Evolutionary conservation across 2,888 invertebrate genomes (phyloP).

Genomic region (Meteorus cinctellus): DNA sequence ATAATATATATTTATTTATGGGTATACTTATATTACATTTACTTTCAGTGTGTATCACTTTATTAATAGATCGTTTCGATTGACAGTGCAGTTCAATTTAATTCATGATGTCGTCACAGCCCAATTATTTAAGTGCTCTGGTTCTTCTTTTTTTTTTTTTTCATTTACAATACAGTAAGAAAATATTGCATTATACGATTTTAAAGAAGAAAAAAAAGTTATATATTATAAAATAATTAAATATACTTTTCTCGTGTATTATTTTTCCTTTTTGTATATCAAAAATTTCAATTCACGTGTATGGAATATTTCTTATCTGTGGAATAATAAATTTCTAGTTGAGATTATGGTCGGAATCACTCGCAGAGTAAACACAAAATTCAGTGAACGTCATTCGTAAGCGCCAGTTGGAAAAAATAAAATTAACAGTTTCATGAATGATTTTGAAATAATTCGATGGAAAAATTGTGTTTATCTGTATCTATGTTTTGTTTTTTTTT

Average conservation of each 20-base stretch:
- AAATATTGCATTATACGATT: background rate
- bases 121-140: conserved; percentile 4
- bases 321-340: conserved; percentile 10
- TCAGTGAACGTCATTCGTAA: conserved; percentile 12
- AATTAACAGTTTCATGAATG: background rate
- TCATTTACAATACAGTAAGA: background rate
- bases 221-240: background rate
- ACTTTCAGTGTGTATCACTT: background rate
- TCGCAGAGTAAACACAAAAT: conserved; percentile 11
- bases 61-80: conserved; percentile 12
- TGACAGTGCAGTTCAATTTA: conserved; percentile 13
- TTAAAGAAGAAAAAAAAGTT: no score
- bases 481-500: background rate
- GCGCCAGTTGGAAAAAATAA: conserved; percentile 12
- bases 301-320: conserved; percentile 10
- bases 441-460: background rate
- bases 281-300: conserved; percentile 6
- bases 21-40: conserved; percentile 1
- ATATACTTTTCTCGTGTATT: background rate
- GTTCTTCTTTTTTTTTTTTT: background rate
- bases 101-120: conserved; percentile 4
- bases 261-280: background rate
- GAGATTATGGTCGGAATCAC: conserved; percentile 2
- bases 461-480: conserved; percentile 5
- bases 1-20: conserved; percentile 4